Evolutionary conservation across 1,140 invertebrate genomes (phyloP), one percentile per base, ranked within the genome.

Genomic region (Patella vulgata): DNA sequence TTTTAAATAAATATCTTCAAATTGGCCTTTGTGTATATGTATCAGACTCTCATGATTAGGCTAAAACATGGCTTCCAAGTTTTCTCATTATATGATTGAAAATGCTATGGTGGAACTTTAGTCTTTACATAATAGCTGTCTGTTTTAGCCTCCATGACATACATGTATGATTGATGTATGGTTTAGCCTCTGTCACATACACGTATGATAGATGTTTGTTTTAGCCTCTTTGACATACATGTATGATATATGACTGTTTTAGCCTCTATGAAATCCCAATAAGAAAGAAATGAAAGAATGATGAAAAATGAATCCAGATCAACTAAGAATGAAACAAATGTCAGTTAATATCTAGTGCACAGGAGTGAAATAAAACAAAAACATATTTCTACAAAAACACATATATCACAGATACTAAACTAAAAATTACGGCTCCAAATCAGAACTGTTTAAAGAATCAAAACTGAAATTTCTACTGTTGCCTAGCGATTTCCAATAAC

Each of bases 401-500:
- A 51, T 25, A 14, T 12, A 12, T 17, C 11, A 14, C 23, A 23
- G 21, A 30, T n/a, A 8, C 23, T 33, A 9, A 12, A 21, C 19
- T 30, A 33, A 6, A 28, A 1, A 28, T 3, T 23, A n/a, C 33
- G 9, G 33, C 14, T 55, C 36, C 21, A 19, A 39, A 39, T 61
- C 59, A 9, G 33, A 36, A 46, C 59, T 64, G 17, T 44, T 50
- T 27, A 50, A 21, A 25, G 68, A 66, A 23, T 70, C 68, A 30
- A 66, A 25, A 39, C 58, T 70, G n/a, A 51, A 23, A 21, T 25
- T 30, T 36, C 65, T 71, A 17, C 54, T 59, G 21, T 71, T 68
- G 48, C 67, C 70, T 9, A 81, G 68, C 21, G 69, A 66, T 55
- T 75, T 78, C 77, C 79, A 81, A 47, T 74, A 75, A 52, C 75